phyloP scores from a whole-genome alignment of 2,113 vertebrate species.

The Coptodon bakossiorum region DNA sequence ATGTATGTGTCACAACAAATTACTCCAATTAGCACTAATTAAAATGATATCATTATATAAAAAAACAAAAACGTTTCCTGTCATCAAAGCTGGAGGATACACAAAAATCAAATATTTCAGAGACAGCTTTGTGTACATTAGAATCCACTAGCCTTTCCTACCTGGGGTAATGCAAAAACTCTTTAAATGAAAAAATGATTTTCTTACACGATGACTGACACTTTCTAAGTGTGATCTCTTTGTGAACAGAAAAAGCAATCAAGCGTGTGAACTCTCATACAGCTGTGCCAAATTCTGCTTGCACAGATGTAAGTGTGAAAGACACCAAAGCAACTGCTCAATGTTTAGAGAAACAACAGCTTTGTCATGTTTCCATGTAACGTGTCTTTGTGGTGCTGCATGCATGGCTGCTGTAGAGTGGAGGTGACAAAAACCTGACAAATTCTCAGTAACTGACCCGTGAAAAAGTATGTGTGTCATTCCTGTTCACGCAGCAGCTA shows the following conservation, averaged over 20 bases:
- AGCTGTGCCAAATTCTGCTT: not conserved
- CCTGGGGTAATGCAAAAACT: not conserved
- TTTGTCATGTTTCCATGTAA: not conserved
- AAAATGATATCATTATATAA: not conserved
- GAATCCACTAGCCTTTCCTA: not conserved
- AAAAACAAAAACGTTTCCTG: not conserved
- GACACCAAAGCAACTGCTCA: not conserved
- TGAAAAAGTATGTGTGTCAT: too few species aligned
- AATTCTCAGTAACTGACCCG: not conserved
- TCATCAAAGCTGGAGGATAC: not conserved
- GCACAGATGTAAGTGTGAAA: not conserved
- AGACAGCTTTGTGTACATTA: not conserved
- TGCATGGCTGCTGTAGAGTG: not conserved
- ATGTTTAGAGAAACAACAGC: not conserved
- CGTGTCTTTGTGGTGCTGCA: not conserved
- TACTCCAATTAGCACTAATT: not conserved
- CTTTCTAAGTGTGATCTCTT: not conserved
- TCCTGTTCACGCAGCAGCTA: not conserved
- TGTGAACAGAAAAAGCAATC: not conserved
- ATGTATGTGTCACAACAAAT: not conserved
- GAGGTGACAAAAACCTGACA: not conserved
- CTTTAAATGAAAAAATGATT: not conserved
- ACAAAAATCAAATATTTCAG: not conserved
- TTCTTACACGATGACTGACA: not conserved
- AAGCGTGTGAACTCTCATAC: not conserved